Base-by-base conservation (phyloP, 2,888 invertebrate species). In the Coleophora flavipennella region DNA sequence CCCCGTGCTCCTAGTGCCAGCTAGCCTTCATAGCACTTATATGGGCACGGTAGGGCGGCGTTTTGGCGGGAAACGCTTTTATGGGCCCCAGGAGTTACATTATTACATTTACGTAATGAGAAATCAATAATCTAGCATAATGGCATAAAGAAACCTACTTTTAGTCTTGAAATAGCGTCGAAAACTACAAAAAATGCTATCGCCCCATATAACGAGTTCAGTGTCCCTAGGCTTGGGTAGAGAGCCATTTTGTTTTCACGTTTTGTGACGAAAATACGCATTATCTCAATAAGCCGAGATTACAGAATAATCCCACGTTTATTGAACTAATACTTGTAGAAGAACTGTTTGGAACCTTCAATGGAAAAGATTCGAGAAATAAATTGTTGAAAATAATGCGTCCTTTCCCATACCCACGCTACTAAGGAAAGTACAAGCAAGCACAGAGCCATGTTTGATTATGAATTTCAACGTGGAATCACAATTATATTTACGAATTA, bases 231-330 rank as follows among this genome's bases (percentile, higher is more conserved):
- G 81, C 81, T 77, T 78, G 76, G 77, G 75, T 78, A 69, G 77
- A 68, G 85, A 85, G 85, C 85, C 85, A 85, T 85, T 85, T 85
- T 85, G 85, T 85, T 85, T 85, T 85, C 75, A 77, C 80, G 66
- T 69, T 70, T 80, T 80, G 72, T 73, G 78, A 71, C 62, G 74
- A 83, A 81, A 83, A 80, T 84, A 84, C 80, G 84, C 83, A 83
- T 65, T 83, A 74, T 68, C 73, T 68, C 55, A 57, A 67, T 61
- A 67, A 73, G 77, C 72, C 83, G 64, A 63, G 59, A 74, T 77
- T 77, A 70, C 74, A 55, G 77, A 70, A 73, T 75, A 76, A 81
- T 74, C 74, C 67, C 56, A 58, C 50, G 62, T 65, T 62, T 67
- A 78, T 69, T 68, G 47, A 64, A 50, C 80, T 83, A 67, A 57